A percentile compares a stretch with the other conserved stretches of the same genome.
Evolutionary conservation across 2,797 vertebrate genomes (phyloP).

Genomic region (Platalea minor): DNA sequence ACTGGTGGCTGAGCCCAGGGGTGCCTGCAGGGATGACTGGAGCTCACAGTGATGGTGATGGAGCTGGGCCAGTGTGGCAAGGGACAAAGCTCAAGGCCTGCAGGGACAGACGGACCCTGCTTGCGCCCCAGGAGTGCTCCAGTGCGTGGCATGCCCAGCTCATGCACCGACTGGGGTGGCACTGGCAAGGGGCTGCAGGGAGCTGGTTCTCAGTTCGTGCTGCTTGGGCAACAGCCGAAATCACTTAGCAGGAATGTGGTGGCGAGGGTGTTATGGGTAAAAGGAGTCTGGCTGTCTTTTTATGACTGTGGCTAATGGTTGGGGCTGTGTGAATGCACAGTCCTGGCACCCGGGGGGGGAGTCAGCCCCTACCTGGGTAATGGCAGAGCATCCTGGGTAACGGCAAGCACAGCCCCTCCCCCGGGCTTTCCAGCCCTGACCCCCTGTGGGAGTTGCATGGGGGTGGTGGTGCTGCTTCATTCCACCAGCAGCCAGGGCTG

Average conservation of each 20-base stretch:
- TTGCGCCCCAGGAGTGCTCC: neutral
- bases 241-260: neutral
- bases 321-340: neutral
- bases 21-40: fast-evolving
- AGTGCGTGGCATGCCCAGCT: neutral
- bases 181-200: neutral
- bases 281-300: neutral
- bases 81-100: neutral
- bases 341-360: neutral
- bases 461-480: neutral
- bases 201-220: neutral
- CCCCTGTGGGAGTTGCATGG: too few species aligned
- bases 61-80: neutral
- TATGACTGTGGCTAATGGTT: neutral
- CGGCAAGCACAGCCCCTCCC: neutral
- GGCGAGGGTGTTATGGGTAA: neutral
- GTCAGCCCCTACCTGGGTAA: neutral
- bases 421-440: neutral
- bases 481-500: neutral
- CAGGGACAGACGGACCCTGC: neutral
- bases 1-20: neutral
- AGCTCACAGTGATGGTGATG: fast-evolving
- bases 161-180: fast-evolving
- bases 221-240: neutral
- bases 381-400: neutral